Percentiles rank a stretch among this genome's conserved stretches.
phyloP scores from a whole-genome alignment of 2,888 invertebrate species.

The Apeira syringaria region DNA sequence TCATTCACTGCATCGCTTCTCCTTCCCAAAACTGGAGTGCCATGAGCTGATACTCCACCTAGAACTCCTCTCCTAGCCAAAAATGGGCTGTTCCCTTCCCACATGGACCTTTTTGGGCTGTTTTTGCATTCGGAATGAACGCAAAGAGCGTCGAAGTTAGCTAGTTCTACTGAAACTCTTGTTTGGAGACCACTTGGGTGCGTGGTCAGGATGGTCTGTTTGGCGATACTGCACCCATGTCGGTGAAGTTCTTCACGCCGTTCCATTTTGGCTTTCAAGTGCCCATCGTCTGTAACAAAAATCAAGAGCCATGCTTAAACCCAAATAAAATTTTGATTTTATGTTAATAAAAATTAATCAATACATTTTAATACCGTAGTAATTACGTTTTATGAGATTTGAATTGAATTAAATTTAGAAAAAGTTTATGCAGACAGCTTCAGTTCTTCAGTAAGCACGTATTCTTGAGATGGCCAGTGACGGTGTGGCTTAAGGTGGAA shows the following conservation, averaged over 20 bases:
- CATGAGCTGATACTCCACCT: slow-evolving; percentile 72
- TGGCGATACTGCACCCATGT: slow-evolving; percentile 75
- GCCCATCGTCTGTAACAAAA: slow-evolving; percentile 29
- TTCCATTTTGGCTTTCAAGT: slow-evolving; percentile 53
- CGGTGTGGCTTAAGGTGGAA: no score
- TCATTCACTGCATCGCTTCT: slow-evolving; percentile 74
- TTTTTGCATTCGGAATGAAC: slow-evolving; percentile 65
- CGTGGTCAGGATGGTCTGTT: slow-evolving; percentile 75
- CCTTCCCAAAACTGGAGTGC: slow-evolving; percentile 72
- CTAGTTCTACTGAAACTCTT: slow-evolving; percentile 73
- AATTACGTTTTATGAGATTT: no score
- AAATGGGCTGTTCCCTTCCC: slow-evolving; percentile 66
- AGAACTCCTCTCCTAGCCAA: slow-evolving; percentile 52
- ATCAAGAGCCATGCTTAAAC: no score
- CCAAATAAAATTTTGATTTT: no score
- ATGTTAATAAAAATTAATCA: no score
- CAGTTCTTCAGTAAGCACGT: no score
- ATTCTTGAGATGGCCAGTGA: no score
- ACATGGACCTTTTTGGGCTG: slow-evolving; percentile 47
- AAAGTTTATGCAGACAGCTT: no score
- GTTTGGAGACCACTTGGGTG: slow-evolving; percentile 75
- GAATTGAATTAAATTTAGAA: no score
- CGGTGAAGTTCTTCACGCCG: slow-evolving; percentile 69
- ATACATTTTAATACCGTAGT: no score
- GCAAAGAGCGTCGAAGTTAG: slow-evolving; percentile 71